Percentiles rank a stretch among this genome's conserved stretches.
Conservation (phyloP, 2,888 invertebrate genomes). For the Chymomyza fuscimana region DNA sequence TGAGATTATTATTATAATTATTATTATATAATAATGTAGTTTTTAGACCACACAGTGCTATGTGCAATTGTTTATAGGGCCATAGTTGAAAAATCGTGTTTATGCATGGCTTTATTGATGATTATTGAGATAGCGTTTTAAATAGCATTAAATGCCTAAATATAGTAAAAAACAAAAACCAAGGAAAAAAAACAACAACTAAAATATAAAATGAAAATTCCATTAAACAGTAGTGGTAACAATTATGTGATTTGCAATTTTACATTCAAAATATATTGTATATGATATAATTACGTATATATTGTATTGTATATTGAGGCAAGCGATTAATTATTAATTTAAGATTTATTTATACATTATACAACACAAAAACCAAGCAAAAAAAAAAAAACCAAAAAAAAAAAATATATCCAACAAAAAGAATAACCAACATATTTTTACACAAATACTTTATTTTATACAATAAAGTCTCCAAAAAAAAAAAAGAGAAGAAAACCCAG, state of each 20-base stretch:
- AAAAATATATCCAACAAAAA: constrained; percentile 21
- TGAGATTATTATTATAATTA: background rate
- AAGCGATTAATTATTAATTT: constrained; percentile 69
- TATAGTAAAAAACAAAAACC: constrained; percentile 39
- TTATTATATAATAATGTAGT: constrained; percentile 36
- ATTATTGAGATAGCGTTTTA: constrained; percentile 69
- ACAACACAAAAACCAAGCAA: constrained; percentile 48
- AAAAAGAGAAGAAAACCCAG: too few species aligned
- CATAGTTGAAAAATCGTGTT: constrained; percentile 68
- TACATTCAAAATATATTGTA: constrained; percentile 60
- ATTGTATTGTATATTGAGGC: constrained; percentile 57
- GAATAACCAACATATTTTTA: constrained; percentile 60
- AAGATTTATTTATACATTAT: constrained; percentile 70
- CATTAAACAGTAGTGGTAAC: constrained; percentile 72
- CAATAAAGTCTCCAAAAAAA: background rate
- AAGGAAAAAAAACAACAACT: constrained; percentile 31
- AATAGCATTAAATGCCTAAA: constrained; percentile 70
- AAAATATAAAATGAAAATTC: constrained; percentile 46
- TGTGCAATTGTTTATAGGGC: constrained; percentile 71
- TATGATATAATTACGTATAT: constrained; percentile 54
- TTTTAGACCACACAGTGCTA: constrained; percentile 69
- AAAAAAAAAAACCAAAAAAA: constrained; percentile 24
- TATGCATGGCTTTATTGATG: constrained; percentile 71
- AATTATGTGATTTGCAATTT: constrained; percentile 76
- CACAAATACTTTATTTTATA: constrained; percentile 57